These are phyloP conservation scores for Papilio xuthus DNA, from an alignment of 1,140 invertebrate genomes.

Conservation along the genomic window DNA sequence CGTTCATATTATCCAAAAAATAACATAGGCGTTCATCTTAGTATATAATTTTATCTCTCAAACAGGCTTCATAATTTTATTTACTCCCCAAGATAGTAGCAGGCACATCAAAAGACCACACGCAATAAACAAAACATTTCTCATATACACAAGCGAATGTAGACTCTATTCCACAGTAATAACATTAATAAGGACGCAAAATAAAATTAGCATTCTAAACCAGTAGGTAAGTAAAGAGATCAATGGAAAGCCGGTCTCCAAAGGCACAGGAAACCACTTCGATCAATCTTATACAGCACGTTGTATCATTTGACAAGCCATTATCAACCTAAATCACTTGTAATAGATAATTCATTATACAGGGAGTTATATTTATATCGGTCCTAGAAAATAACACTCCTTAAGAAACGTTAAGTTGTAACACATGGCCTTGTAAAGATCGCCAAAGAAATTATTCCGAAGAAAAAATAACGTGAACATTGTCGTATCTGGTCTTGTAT, in stretches of 20 bases:
- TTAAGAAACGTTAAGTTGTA: constrained; percentile 38
- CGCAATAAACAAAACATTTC: constrained; percentile 40
- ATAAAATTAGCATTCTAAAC: constrained; percentile 45
- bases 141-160: constrained; percentile 39
- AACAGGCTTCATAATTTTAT: constrained; percentile 47
- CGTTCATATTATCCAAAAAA: background rate
- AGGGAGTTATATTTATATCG: constrained; percentile 26
- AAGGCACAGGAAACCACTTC: constrained; percentile 61
- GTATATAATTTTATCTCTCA: constrained; percentile 14
- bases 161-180: constrained; percentile 37
- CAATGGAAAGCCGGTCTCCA: constrained; percentile 64
- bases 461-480: constrained; percentile 31
- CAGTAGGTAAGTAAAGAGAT: constrained; percentile 60
- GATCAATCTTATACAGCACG: constrained; percentile 57
- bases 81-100: constrained; percentile 49
- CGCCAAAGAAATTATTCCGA: constrained; percentile 22
- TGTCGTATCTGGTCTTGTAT: background rate
- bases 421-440: constrained; percentile 30
- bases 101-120: constrained; percentile 50
- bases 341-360: constrained; percentile 49
- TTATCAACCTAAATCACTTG: constrained; percentile 50
- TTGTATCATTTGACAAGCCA: constrained; percentile 44
- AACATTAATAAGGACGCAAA: constrained; percentile 39
- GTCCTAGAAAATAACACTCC: constrained; percentile 36
- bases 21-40: background rate